Conservation (phyloP, 2,888 invertebrate species). For the Odontomyia ornata region DNA sequence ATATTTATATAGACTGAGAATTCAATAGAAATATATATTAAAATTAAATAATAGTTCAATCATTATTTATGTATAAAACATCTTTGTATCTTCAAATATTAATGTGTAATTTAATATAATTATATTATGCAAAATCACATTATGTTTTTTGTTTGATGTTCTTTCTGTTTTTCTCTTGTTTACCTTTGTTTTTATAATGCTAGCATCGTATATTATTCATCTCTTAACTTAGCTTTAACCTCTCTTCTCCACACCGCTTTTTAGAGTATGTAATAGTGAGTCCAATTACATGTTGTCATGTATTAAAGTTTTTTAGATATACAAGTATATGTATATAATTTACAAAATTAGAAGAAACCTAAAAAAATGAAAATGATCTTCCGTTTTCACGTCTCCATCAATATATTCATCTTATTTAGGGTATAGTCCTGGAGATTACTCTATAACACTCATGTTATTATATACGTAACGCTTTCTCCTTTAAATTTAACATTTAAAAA, state of each 20-base stretch:
- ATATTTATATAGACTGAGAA: constrained; percentile 38
- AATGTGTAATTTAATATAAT: too few species aligned
- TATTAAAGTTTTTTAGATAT: constrained; percentile 9
- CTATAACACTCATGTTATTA: constrained; percentile 28
- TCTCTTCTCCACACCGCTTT: not conserved
- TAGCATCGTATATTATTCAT: constrained; percentile 15
- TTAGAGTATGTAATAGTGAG: not conserved
- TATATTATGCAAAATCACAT: too few species aligned
- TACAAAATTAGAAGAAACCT: constrained; percentile 34
- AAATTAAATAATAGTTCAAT: too few species aligned
- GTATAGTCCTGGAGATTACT: constrained; percentile 29
- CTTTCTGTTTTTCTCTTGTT: constrained; percentile 46
- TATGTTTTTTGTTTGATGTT: too few species aligned
- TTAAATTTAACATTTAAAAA: constrained; percentile 41
- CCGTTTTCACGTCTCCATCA: not conserved
- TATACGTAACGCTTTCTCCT: constrained; percentile 41
- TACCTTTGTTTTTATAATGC: constrained; percentile 3
- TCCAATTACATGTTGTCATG: not conserved
- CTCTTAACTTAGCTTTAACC: not conserved
- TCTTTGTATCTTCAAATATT: constrained; percentile 52
- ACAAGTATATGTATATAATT: constrained; percentile 8
- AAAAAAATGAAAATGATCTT: constrained; percentile 21
- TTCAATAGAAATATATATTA: constrained; percentile 29
- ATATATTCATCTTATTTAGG: constrained; percentile 6
- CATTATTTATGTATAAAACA: constrained; percentile 39